Base-by-base conservation (phyloP, 2,888 invertebrate species). In the Agrypnus murinus region DNA sequence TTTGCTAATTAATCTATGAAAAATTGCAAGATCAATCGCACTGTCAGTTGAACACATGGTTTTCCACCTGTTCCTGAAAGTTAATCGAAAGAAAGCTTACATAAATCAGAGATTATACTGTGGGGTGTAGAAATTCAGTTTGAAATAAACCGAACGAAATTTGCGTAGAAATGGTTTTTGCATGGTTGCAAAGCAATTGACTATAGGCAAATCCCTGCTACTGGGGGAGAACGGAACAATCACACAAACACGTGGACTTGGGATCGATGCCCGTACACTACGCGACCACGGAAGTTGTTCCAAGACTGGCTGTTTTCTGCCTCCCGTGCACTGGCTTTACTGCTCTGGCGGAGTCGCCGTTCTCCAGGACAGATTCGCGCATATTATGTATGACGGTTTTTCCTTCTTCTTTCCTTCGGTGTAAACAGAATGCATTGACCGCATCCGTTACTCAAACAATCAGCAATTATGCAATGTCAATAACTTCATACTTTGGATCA, bases 231-330 rank as follows among this genome's bases (percentile, higher is more conserved):
- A 14, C 32, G 32, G 55, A 55, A 50, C 31, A 38, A 53, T 65
- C 58, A 46, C 76, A 75, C 76, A 74, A 76, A 74, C 76, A 77
- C 75, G 72, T 75, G 75, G 73, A 53, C 50, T 63, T 62, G 68
- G 68, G 72, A 77, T 71, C 70, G 74, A 73, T 72, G 75, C 69
- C 71, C 70, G 60, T 68, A 73, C 74, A 69, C 72, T 70, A 75
- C 76, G 75, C 76, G 73, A 74, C 73, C 76, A 74, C 79, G 81
- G 81, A 79, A 80, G 79, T 78, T 75, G 78, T 74, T 76, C 69
- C 72, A 77, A 78, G 77, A 79, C 79, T 79, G 80, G 79, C 79
- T 75, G 48, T 74, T 74, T 50, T 65, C 48, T 67, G 57, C 65
- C 34, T 69, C 72, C 65, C 75, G 65, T 58, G 63, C 69, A 53